Base-by-base conservation (phyloP, 1,140 invertebrate genomes). In the Drosophila lini region DNA sequence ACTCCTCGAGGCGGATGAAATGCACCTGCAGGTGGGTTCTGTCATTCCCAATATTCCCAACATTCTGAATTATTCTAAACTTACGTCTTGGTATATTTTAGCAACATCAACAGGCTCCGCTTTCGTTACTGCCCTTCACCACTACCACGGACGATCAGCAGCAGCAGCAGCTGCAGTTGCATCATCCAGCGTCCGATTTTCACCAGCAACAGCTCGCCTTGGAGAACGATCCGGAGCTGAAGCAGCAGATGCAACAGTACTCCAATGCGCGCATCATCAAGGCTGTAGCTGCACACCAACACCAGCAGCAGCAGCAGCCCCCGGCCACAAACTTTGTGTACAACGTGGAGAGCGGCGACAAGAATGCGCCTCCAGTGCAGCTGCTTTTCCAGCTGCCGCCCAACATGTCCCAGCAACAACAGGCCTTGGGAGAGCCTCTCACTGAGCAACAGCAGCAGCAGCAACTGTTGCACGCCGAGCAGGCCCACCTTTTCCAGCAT, bases 161-260 rank as follows among this genome's bases (percentile, higher is more conserved):
- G 90, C 42, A 32, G 16, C 42, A 44, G 45, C 45, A 47, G 22
- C 22, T 22, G 34, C 92, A 93, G 56, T 91, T 93, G 38, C 92
- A 93, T 36, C 94, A 93, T 63, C 93, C 93, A 80, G 92, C 92
- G 92, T 58, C 92, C 91, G 78, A 88, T 8, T 80, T 78, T 28
- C 84, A 88, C 31, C 38, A 83, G 48, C 86, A 84, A 28, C 88
- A 86, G 41, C 45, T 88, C 9, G 44, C 65, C 5, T 22, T 88
- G 48, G 83, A 83, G 44, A 59, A 50, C 28, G 84, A 86, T 74
- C 80, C 85, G 2, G 89, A 91, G 50, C 52, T 92, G 36, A 92
- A 93, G 48, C 93, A 93, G 52, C 92, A 94, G 78, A 92, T 86
- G 40, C 90, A 92, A 38, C 91, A 84, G 63, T 85, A 91, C 50